Percentiles rank a stretch among this genome's conserved stretches.
Conservation (phyloP, 2,888 invertebrate genomes). For the Macrosoma leucophasiata region DNA sequence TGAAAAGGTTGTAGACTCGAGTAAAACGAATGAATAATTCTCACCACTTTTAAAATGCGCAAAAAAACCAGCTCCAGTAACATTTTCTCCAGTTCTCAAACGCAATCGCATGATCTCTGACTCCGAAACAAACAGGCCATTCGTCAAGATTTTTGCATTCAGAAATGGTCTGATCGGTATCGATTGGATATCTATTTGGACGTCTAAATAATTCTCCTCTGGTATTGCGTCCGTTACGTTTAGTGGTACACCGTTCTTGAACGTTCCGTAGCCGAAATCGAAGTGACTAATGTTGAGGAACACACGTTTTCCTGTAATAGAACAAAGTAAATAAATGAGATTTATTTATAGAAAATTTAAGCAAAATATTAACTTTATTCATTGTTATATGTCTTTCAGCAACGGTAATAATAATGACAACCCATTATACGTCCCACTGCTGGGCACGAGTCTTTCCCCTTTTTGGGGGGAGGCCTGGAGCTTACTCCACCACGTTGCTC, state of each 20-base stretch:
- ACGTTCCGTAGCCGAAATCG: constrained; percentile 69
- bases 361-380: too few relatives aligned
- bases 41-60: constrained; percentile 80
- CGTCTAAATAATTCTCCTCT: constrained; percentile 64
- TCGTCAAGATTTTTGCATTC: constrained; percentile 72
- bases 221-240: constrained; percentile 44
- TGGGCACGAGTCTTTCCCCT: too few relatives aligned
- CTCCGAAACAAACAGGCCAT: constrained; percentile 80
- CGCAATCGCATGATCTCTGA: constrained; percentile 78
- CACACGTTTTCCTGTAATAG: constrained; percentile 74
- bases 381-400: too few relatives aligned
- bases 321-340: constrained; percentile 5
- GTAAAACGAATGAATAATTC: constrained; percentile 21
- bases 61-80: constrained; percentile 80
- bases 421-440: too few relatives aligned
- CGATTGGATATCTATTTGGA: constrained; percentile 75
- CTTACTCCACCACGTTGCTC: too few relatives aligned
- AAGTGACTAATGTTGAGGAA: constrained; percentile 81
- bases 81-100: constrained; percentile 78
- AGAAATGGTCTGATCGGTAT: constrained; percentile 75
- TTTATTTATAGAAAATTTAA: constrained; percentile 1
- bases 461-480: too few relatives aligned
- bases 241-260: constrained; percentile 52
- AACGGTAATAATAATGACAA: too few relatives aligned
- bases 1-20: background rate